phyloP scores from a whole-genome alignment of 2,888 invertebrate genomes.

The Drosophila mayaguana region DNA sequence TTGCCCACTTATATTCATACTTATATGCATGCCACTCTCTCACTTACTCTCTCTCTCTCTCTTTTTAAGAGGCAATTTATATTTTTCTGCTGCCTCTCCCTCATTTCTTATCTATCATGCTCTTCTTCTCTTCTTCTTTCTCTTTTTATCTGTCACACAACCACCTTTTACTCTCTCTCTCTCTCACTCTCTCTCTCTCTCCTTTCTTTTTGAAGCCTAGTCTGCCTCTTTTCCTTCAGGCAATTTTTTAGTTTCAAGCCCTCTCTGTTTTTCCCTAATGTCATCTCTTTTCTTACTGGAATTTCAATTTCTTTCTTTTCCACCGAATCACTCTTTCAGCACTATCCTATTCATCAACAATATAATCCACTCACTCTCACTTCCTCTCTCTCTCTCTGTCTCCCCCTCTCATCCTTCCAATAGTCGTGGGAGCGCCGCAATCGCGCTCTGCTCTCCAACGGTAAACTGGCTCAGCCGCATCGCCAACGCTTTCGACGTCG shows the following conservation, averaged over 20 bases:
- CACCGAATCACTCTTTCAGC: not conserved
- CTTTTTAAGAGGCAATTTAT: not conserved
- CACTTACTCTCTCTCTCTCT: not conserved
- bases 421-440: slow-evolving; percentile 74
- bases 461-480: slow-evolving; percentile 63
- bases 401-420: not conserved
- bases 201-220: not conserved
- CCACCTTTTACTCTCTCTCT: not conserved
- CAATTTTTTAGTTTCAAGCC: too few relatives aligned
- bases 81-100: not conserved
- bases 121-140: not conserved
- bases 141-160: too few relatives aligned
- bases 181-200: not conserved
- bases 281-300: too few relatives aligned
- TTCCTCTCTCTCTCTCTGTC: not conserved
- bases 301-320: not conserved
- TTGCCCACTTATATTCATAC: not conserved
- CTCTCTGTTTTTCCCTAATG: too few relatives aligned
- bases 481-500: slow-evolving; percentile 68
- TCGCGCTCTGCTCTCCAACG: slow-evolving; percentile 54
- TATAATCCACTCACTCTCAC: not conserved
- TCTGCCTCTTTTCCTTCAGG: too few relatives aligned
- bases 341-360: not conserved
- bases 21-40: too few relatives aligned
- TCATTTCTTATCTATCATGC: not conserved